Evolutionary conservation across 2,888 invertebrate genomes (phyloP).

Genomic region (Anoncus sp.): DNA sequence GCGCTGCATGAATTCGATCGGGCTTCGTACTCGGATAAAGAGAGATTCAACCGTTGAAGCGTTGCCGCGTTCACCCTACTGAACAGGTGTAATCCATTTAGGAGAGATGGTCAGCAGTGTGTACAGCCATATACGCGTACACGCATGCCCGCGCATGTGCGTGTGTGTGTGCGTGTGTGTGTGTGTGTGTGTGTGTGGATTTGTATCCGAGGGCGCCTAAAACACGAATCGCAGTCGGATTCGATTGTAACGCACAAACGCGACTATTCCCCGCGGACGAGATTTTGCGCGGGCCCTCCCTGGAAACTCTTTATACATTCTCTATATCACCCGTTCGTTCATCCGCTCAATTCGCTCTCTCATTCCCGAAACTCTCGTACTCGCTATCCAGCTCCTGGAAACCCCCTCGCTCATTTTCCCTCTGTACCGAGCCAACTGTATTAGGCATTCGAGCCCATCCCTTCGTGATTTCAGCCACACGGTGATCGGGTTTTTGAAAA

Average conservation of each 20-base stretch:
- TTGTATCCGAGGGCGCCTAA: slow-evolving; percentile 31
- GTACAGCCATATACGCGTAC: too few relatives aligned
- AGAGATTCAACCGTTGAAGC: slow-evolving; percentile 56
- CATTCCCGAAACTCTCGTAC: slow-evolving; percentile 27
- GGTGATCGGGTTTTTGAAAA: slow-evolving; percentile 33
- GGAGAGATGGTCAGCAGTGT: slow-evolving; percentile 48
- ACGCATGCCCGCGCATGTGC: background rate
- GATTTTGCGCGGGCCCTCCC: slow-evolving; percentile 43
- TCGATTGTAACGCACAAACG: slow-evolving; percentile 54
- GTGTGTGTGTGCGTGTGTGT: background rate
- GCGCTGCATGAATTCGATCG: slow-evolving; percentile 53
- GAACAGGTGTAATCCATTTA: slow-evolving; percentile 64
- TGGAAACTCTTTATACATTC: slow-evolving; percentile 54
- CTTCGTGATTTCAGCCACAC: slow-evolving; percentile 30
- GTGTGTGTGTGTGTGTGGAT: slow-evolving; percentile 7
- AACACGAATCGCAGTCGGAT: slow-evolving; percentile 59
- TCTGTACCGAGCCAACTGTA: slow-evolving; percentile 12
- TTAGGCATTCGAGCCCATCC: slow-evolving; percentile 5
- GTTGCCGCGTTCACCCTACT: slow-evolving; percentile 50
- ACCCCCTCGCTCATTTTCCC: slow-evolving; percentile 30
- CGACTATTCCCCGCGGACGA: slow-evolving; percentile 43
- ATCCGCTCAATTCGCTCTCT: slow-evolving; percentile 40
- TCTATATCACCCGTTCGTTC: slow-evolving; percentile 48
- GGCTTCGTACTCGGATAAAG: slow-evolving; percentile 57
- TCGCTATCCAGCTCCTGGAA: slow-evolving; percentile 21